phyloP scores from a whole-genome alignment of 2,888 invertebrate genomes.

The Hydraecia micacea region DNA sequence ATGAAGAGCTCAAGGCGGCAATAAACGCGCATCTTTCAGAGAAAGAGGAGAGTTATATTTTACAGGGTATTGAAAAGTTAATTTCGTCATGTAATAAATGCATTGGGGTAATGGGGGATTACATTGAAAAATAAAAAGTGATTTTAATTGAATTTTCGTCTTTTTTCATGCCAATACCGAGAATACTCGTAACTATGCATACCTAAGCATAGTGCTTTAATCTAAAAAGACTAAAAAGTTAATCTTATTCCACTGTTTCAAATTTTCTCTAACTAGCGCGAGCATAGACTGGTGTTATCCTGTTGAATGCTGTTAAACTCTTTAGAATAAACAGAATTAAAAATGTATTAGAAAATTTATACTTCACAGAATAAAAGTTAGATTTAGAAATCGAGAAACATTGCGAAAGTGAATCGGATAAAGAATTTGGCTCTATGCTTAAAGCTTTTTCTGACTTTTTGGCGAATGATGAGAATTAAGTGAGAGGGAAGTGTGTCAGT shows the following conservation, averaged over 20 bases:
- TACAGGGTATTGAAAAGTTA: too few relatives aligned
- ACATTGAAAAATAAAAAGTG: too few relatives aligned
- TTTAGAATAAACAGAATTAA: not conserved
- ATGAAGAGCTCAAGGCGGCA: too few relatives aligned
- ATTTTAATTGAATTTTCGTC: too few relatives aligned
- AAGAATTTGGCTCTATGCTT: constrained; percentile 34
- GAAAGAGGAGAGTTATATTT: too few relatives aligned
- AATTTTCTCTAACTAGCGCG: not conserved
- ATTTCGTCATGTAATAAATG: too few relatives aligned
- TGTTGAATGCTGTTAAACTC: not conserved
- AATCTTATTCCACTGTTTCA: not conserved
- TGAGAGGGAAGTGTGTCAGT: constrained; percentile 64
- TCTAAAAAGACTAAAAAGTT: not conserved
- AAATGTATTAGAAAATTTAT: not conserved
- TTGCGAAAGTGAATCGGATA: constrained; percentile 45
- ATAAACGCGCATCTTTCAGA: too few relatives aligned
- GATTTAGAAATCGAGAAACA: constrained; percentile 48
- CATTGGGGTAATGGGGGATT: too few relatives aligned
- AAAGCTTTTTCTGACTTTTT: constrained; percentile 50
- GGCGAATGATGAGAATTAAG: constrained; percentile 53
- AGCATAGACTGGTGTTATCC: not conserved
- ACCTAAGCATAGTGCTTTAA: too few relatives aligned
- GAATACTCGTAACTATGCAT: not conserved
- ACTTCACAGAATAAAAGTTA: constrained; percentile 18
- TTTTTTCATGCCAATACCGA: too few relatives aligned